Evolutionary conservation across 1,140 invertebrate species (phyloP), one percentile per base, ranked within the genome.

Genomic region (Heliconius congener): DNA sequence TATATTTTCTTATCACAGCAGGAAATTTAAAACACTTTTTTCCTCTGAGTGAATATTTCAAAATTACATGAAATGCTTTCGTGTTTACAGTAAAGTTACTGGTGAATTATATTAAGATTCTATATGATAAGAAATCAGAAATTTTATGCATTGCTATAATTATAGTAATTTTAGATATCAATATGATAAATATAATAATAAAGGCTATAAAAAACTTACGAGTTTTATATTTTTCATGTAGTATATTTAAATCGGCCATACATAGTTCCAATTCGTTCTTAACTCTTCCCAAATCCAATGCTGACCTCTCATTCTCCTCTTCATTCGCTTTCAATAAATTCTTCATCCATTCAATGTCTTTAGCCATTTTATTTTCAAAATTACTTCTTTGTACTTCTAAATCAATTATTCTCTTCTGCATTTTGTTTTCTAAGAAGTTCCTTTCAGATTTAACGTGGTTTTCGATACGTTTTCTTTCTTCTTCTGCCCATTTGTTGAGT

Each of bases 401-500:
- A 37, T 77, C 75, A n/a, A 77, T 52, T 19, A 84, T 74, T 46
- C 80, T 83, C 39, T 73, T 82, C 9, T 78, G 83, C 52, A 87
- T 73, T 73, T 81, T 85, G 6, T 83, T 77, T 73, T 92, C 86
- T 70, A 90, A 19, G 39, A 83, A 81, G 3, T 71, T 77, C 13
- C 74, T 82, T 81, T 91, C 88, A 1, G 42, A 39, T 1, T 73
- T 76, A 1, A 85, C 82, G 57, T 88, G 85, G 72, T 71, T 83
- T 70, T 90, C 88, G 9, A 91, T 72, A 9, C 81, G 39, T 77
- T 81, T 82, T 1, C 83, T 80, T 74, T 91, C 86, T 13, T 89
- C 82, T 66, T 86, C 87, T 46, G 86, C 81, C 82, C 86, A 87
- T 4, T 84, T 57, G 18, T 80, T 66, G 1, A 92, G 82, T 50